phyloP scores from a whole-genome alignment of 2,888 invertebrate species.

The Dicranocentrus wangi region DNA sequence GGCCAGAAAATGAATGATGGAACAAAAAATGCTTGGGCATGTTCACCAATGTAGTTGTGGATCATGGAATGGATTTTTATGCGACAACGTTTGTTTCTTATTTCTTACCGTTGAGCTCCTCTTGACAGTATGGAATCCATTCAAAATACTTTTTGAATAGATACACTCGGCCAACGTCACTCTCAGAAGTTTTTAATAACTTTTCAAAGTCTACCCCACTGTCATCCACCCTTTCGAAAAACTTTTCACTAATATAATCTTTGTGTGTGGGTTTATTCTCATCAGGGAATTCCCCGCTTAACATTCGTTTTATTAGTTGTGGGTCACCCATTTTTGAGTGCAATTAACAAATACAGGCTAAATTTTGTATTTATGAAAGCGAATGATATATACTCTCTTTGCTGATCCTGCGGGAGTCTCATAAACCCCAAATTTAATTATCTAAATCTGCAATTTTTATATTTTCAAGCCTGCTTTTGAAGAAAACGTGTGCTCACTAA shows the following conservation, averaged over 20 bases:
- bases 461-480: too few species aligned
- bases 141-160: conserved; percentile 64
- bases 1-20: neutral
- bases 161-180: conserved; percentile 45
- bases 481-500: too few species aligned
- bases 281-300: conserved; percentile 62
- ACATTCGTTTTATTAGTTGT: conserved; percentile 45
- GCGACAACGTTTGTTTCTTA: too few species aligned
- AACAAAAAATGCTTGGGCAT: neutral
- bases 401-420: too few species aligned
- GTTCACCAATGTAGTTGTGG: too few species aligned
- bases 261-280: conserved; percentile 54
- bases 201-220: conserved; percentile 55
- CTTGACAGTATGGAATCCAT: conserved; percentile 60
- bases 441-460: too few species aligned
- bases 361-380: too few species aligned
- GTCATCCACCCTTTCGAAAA: conserved; percentile 63
- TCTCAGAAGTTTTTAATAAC: conserved; percentile 35
- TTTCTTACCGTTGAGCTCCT: conserved; percentile 56
- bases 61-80: too few species aligned
- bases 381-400: too few species aligned
- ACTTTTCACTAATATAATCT: conserved; percentile 56
- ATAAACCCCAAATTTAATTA: too few species aligned
- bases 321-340: conserved; percentile 53
- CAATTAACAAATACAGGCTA: too few species aligned